Evolutionary conservation across 2,113 vertebrate genomes (phyloP).

Genomic region (Lethenteron camtschaticum): DNA sequence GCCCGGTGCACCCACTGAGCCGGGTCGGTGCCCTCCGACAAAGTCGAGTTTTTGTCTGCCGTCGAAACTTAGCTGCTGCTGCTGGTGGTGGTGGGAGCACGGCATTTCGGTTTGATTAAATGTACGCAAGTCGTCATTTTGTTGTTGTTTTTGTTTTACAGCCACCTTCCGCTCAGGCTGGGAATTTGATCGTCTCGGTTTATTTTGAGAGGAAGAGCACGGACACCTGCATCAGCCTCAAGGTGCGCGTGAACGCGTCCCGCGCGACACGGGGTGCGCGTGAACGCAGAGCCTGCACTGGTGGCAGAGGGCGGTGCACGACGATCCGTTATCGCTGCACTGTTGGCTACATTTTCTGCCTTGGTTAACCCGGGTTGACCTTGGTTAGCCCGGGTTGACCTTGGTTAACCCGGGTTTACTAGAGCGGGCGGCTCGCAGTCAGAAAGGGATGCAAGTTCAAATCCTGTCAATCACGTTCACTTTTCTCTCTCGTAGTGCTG

Average conservation of each 20-base stretch:
- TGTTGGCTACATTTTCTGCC: neutral
- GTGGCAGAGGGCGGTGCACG: neutral
- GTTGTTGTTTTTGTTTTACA: constrained; percentile 9
- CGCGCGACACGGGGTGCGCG: neutral
- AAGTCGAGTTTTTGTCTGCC: neutral
- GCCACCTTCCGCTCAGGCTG: constrained; percentile 64
- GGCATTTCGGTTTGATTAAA: neutral
- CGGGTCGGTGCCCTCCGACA: neutral
- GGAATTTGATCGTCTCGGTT: constrained; percentile 85
- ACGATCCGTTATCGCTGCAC: neutral
- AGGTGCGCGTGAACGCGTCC: constrained; percentile 28
- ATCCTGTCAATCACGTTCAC: too few species aligned
- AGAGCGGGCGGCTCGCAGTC: too few species aligned
- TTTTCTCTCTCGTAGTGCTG: too few species aligned
- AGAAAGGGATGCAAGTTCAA: too few species aligned
- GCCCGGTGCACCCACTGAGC: neutral
- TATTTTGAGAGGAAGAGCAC: constrained; percentile 69
- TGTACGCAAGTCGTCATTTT: neutral
- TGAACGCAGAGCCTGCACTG: neutral
- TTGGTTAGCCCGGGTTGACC: neutral
- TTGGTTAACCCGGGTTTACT: neutral
- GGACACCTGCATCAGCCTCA: constrained; percentile 77
- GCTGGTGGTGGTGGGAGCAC: neutral
- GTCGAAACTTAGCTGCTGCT: neutral
- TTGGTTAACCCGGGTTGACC: neutral